These are phyloP conservation scores for Coptodon rendalli DNA, from an alignment of 2,113 vertebrate genomes.

Conservation along the genomic window DNA sequence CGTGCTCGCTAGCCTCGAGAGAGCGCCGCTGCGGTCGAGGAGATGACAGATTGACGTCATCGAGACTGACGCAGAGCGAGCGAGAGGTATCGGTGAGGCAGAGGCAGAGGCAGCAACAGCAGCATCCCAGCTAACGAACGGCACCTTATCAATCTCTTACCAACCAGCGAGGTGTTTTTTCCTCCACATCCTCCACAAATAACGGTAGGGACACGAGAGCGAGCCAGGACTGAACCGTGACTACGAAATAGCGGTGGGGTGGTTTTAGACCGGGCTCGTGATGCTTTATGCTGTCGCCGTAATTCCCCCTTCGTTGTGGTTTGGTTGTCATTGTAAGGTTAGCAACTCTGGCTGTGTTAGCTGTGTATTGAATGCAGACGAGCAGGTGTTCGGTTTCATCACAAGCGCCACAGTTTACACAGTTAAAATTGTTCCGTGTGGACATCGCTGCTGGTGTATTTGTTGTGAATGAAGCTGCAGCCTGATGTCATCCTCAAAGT, in stretches of 20 bases:
- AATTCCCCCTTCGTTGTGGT: constrained; percentile 1
- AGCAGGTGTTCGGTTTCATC: constrained; percentile 29
- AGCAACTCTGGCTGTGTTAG: constrained; percentile 48
- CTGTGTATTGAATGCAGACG: background rate
- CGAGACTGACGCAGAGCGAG: constrained; percentile 59
- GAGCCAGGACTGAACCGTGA: background rate
- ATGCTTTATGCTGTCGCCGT: background rate
- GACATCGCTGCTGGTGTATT: background rate
- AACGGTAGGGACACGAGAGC: constrained; percentile 66
- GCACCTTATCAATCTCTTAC: constrained; percentile 3
- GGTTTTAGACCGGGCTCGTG: background rate
- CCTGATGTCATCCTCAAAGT: background rate
- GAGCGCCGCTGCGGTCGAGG: constrained; percentile 29
- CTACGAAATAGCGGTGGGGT: background rate
- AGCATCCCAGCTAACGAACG: constrained; percentile 30
- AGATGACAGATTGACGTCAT: constrained; percentile 71
- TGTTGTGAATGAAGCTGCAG: background rate
- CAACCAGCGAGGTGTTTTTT: constrained; percentile 21
- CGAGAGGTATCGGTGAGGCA: constrained; percentile 3
- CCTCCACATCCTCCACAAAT: constrained; percentile 54
- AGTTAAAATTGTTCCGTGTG: background rate
- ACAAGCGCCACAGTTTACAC: background rate
- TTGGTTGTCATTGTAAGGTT: constrained; percentile 41
- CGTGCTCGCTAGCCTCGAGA: constrained; percentile 14
- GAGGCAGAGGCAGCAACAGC: constrained; percentile 34